Conservation (phyloP, 2,888 invertebrate genomes). For the Podabrus alpinus region DNA sequence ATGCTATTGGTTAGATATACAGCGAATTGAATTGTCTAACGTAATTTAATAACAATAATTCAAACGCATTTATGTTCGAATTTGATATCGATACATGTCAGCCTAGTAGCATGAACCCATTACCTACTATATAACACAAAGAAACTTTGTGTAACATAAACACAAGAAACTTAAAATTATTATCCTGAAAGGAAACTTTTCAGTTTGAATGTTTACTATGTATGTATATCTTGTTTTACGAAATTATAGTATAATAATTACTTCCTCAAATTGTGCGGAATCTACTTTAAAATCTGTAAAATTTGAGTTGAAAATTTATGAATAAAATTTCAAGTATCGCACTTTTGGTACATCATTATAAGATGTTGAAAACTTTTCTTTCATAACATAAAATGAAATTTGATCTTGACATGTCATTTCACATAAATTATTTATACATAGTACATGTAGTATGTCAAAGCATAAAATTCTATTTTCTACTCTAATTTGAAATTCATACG, state of each 20-base stretch:
- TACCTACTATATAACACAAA: too few species aligned
- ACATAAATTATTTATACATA: background rate
- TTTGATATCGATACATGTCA: too few species aligned
- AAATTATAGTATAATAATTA: background rate
- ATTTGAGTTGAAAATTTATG: too few species aligned
- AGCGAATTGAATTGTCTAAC: background rate
- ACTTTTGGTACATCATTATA: too few species aligned
- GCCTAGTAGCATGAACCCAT: too few species aligned
- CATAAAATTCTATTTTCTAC: background rate
- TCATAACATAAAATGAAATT: too few species aligned
- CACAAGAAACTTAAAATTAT: background rate
- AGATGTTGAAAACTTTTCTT: too few species aligned
- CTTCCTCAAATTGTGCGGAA: background rate
- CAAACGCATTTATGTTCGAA: background rate
- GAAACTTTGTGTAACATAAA: too few species aligned
- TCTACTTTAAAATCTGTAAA: background rate
- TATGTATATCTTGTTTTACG: background rate
- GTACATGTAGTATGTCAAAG: background rate
- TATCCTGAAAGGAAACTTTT: background rate
- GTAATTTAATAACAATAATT: background rate
- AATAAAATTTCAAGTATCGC: too few species aligned
- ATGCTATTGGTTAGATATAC: background rate
- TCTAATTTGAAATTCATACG: slow-evolving; percentile 2
- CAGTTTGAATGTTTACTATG: background rate
- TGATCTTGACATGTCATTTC: background rate